Percentiles rank a stretch among this genome's conserved stretches.
phyloP scores from a whole-genome alignment of 2,113 vertebrate genomes.

The Passer montanus region DNA sequence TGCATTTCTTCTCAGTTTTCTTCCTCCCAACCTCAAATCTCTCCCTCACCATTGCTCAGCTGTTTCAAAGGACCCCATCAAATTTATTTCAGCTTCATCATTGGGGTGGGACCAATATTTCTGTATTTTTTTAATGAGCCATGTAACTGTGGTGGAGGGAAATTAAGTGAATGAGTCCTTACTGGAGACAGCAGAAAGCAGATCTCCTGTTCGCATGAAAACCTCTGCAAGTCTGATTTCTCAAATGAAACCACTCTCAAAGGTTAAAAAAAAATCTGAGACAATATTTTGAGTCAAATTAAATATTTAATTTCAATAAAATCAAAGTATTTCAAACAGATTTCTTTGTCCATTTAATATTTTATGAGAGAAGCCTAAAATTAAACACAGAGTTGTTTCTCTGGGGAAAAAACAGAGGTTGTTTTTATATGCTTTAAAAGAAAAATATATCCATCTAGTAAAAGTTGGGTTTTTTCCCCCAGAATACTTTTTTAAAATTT shows the following conservation, averaged over 20 bases:
- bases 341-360: constrained; percentile 45
- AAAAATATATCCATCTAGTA: background rate
- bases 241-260: background rate
- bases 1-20: background rate
- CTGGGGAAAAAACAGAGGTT: background rate
- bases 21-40: background rate
- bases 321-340: constrained; percentile 8
- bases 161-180: background rate
- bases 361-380: constrained; percentile 50
- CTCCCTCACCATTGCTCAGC: background rate
- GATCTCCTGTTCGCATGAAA: background rate
- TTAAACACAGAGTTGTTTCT: constrained; percentile 3
- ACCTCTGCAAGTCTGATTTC: background rate
- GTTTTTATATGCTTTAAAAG: background rate
- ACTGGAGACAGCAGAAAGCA: background rate
- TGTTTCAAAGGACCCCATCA: background rate
- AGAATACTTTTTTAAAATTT: background rate
- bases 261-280: background rate
- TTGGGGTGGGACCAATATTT: background rate
- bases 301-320: constrained; percentile 43
- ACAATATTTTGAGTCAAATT: background rate
- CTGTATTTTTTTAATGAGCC: background rate
- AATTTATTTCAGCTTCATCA: background rate
- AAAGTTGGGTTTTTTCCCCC: background rate
- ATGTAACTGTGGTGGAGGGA: background rate